phyloP scores from a whole-genome alignment of 1,140 invertebrate species.

The Drosophila bocqueti region DNA sequence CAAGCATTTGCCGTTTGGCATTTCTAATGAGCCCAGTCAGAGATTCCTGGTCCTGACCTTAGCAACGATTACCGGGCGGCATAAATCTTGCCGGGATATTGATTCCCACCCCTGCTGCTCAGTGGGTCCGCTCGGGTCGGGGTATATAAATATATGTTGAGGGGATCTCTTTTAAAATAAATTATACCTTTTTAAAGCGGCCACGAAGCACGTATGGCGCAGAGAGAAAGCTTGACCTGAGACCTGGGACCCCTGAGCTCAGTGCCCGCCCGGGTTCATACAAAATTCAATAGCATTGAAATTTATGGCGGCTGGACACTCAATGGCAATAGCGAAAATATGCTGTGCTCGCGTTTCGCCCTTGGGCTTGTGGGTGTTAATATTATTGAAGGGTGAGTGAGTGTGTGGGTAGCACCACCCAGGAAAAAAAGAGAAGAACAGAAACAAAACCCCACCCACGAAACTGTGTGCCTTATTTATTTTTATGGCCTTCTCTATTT shows the following conservation, averaged over 20 bases:
- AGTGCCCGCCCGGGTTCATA: slow-evolving; percentile 54
- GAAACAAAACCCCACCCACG: background rate
- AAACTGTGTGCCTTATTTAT: slow-evolving; percentile 70
- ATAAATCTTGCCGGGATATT: slow-evolving; percentile 77
- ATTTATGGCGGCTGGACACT: slow-evolving; percentile 81
- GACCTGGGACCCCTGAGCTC: slow-evolving; percentile 21
- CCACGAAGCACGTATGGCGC: slow-evolving; percentile 49
- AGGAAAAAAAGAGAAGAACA: background rate
- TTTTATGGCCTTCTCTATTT: slow-evolving; percentile 82
- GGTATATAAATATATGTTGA: slow-evolving; percentile 53
- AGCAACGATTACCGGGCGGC: slow-evolving; percentile 74
- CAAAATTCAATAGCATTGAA: slow-evolving; percentile 81
- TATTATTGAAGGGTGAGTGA: slow-evolving; percentile 48
- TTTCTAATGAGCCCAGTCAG: slow-evolving; percentile 73
- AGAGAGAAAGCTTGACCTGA: slow-evolving; percentile 34
- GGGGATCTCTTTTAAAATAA: slow-evolving; percentile 77
- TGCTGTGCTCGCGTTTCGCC: slow-evolving; percentile 60
- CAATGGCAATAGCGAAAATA: slow-evolving; percentile 66
- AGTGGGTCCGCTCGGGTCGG: background rate
- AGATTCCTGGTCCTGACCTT: slow-evolving; percentile 64
- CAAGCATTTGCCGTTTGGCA: slow-evolving; percentile 77
- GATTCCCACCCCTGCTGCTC: slow-evolving; percentile 53
- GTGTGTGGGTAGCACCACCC: background rate
- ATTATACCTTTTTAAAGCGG: slow-evolving; percentile 79
- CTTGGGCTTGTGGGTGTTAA: slow-evolving; percentile 55